Evolutionary conservation across 2,113 vertebrate species (phyloP), one percentile per base, ranked within the genome.

Genomic region (Alligator mississippiensis): DNA sequence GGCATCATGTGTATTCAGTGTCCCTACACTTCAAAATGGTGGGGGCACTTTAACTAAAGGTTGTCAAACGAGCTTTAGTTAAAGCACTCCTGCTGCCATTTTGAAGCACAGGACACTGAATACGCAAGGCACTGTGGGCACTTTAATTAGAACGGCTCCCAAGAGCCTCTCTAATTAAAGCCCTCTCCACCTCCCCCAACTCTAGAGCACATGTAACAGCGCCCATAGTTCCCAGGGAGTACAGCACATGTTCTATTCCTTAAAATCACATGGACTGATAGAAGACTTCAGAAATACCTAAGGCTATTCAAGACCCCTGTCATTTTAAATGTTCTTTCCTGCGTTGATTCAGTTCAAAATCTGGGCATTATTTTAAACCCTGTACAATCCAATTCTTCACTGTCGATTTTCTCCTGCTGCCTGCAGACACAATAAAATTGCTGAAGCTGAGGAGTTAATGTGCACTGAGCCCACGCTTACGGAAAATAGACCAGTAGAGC

Each of bases 361-460:
- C 5, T 19, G 59, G 34, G 84, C 80, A 89, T 84, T 94, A 70
- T 78, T 93, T 90, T 74, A 64, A 90, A 84, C 13, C 11, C 88
- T 55, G 80, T 27, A 6, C 87, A 93, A 24, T 84, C 5, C 0
- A 9, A 11, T 92, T 93, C 60, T 80, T 95, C 89, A 84, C 1
- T 2, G 16, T 77, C n/a, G 60, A 85, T 3, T 85, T 94, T 8
- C 1, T 54, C 13, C 61, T 77, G 28, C 28, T 87, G 18, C 30
- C 38, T 93, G 9, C 88, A 82, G 16, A 77, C 88, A 34, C 28
- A 88, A 54, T 89, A 88, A 94, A 92, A 93, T 16, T n/a, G 11
- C 61, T 79, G 25, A 92, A 90, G 28, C 55, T 90, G 66, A 90
- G 25, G 24, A 88, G 63, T 62, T 72, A 63, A 60, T 4, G 27